Evolutionary conservation across 2,888 invertebrate species (phyloP), one percentile per base, ranked within the genome.

Genomic region (Rhagophthalmus giganteus): DNA sequence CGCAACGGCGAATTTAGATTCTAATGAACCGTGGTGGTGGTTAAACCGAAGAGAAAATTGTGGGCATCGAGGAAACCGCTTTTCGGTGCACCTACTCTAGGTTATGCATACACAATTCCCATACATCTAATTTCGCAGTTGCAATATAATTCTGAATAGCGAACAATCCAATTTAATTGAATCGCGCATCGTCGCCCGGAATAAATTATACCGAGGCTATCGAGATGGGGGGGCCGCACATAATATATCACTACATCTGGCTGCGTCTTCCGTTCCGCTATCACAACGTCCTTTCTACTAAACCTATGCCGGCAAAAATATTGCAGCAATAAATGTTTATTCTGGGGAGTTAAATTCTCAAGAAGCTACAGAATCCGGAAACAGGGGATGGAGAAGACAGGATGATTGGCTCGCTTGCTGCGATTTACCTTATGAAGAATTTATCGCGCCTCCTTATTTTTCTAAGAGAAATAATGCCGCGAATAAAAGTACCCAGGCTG

Each of bases 151-250:
- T 64, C 64, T 24, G 39, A 49, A 40, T 37, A 57, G 64, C 67
- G 67, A 68, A 70, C 68, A 68, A 68, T 68, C 64, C 67, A 62
- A 65, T 69, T 68, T 69, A 69, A 70, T 70, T 68, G 70, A 70
- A 70, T 69, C n/a, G n/a, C 65, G 66, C 63, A 60, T 67, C 62
- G 63, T 54, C 60, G 56, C 60, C 50, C 40, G 54, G 68, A 68
- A 70, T 70, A 69, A 68, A 68, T 69, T 68, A 67, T 62, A 50
- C 49, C 47, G 48, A 50, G 54, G 55, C 48, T 60, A 63, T 62
- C 60, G 58, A 59, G 51, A 40, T 56, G 60, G 56, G 57, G 60
- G 62, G 33, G 30, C 40, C n/a, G n/a, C n/a, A n/a, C n/a, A n/a
- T n/a, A n/a, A 66, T 65, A 66, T 63, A 67, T 65, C 59, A 60